Evolutionary conservation across 2,113 vertebrate species (phyloP).

Genomic region (Leptosomus discolor): DNA sequence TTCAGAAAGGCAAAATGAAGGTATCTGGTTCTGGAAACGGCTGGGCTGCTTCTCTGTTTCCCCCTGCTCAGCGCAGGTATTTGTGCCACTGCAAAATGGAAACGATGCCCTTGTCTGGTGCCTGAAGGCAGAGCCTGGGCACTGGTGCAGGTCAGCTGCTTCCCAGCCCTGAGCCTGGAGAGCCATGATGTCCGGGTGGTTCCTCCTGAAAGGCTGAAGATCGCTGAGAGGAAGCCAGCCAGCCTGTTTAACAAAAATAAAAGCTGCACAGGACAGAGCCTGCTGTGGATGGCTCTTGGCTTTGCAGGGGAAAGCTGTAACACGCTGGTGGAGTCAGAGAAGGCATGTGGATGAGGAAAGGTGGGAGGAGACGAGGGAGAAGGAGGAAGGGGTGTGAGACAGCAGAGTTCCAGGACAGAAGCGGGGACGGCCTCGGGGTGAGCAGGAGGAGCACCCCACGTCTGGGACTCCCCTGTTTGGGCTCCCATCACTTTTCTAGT

Average conservation of each 20-base stretch:
- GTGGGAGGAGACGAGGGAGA: neutral
- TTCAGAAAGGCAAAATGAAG: neutral
- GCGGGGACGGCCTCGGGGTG: neutral
- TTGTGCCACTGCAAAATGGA: neutral
- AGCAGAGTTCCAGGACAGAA: neutral
- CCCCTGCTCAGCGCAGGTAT: neutral
- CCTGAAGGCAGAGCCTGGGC: neutral
- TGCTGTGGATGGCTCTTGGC: neutral
- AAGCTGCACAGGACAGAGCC: rapidly evolving
- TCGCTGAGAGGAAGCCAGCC: neutral
- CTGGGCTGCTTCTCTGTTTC: neutral
- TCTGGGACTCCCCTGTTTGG: rapidly evolving
- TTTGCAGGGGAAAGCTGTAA: neutral
- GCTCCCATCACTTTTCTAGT: neutral
- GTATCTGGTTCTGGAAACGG: neutral
- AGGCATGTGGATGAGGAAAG: neutral
- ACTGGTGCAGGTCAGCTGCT: neutral
- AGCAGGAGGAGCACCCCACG: neutral
- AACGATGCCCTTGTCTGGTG: neutral
- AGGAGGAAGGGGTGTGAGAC: neutral
- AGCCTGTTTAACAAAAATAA: neutral
- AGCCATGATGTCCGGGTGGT: neutral
- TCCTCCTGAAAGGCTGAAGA: neutral
- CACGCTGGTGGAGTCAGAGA: neutral
- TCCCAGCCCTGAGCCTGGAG: neutral